Percentiles rank a stretch among this genome's conserved stretches.
These are phyloP conservation scores for Empidonax alnorum DNA, from an alignment of 2,113 vertebrate genomes.

Conservation along the genomic window DNA sequence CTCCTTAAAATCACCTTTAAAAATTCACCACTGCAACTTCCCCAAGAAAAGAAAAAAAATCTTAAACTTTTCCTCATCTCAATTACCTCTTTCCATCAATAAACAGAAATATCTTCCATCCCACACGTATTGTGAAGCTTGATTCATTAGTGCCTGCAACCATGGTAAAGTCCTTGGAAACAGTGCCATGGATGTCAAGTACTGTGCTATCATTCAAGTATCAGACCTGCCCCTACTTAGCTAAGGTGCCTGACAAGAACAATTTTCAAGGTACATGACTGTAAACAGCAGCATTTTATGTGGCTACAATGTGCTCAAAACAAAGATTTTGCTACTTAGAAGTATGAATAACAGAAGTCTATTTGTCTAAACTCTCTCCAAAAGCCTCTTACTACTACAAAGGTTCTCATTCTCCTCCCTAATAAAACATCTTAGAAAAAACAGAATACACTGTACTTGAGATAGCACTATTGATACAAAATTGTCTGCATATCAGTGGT, in stretches of 20 bases:
- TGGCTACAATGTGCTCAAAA: background rate
- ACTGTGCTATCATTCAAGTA: constrained; percentile 7
- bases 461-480: background rate
- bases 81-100: background rate
- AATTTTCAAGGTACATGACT: background rate
- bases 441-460: background rate
- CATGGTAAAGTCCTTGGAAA: constrained; percentile 38
- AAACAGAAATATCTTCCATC: constrained; percentile 17
- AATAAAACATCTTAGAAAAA: constrained; percentile 19
- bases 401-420: background rate
- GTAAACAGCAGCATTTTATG: constrained; percentile 31
- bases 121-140: background rate
- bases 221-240: constrained; percentile 34
- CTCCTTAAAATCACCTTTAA: background rate
- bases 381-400: constrained; percentile 18
- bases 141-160: constrained; percentile 36
- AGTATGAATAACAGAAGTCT: constrained; percentile 10
- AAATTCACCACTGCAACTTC: background rate
- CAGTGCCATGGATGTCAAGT: background rate
- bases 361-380: constrained; percentile 39
- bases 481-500: background rate
- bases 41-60: background rate
- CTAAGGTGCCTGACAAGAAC: constrained; percentile 28
- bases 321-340: constrained; percentile 10
- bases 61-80: background rate